These are phyloP conservation scores for Hyperoplus lanceolatus DNA, from an alignment of 2,797 vertebrate species.

Conservation along the genomic window DNA sequence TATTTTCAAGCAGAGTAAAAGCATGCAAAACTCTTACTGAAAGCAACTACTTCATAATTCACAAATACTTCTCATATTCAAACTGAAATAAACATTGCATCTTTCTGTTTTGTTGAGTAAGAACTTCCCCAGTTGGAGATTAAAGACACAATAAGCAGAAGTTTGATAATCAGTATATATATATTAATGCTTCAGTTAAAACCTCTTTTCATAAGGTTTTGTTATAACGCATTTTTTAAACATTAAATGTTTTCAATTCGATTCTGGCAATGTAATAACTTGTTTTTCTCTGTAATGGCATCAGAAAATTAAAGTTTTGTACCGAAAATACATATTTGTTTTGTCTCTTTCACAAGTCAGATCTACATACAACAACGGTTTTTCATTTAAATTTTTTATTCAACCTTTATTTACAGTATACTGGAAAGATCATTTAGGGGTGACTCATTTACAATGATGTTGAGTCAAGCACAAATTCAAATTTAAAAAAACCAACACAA, in stretches of 20 bases:
- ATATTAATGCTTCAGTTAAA: background rate
- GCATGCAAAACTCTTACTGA: background rate
- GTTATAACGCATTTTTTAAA: background rate
- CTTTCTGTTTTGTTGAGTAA: too few species aligned
- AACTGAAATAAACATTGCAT: background rate
- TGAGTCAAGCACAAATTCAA: too few species aligned
- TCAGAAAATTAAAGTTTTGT: slow-evolving; percentile 29
- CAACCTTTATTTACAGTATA: too few species aligned
- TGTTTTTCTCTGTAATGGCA: background rate
- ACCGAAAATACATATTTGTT: background rate
- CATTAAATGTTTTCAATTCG: slow-evolving; percentile 5
- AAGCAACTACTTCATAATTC: background rate
- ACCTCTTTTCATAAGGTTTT: background rate
- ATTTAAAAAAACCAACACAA: too few species aligned
- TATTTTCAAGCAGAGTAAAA: background rate
- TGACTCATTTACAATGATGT: too few species aligned
- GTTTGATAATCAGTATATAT: slow-evolving; percentile 13
- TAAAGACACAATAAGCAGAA: background rate
- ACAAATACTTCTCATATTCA: background rate
- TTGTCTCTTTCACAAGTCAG: background rate
- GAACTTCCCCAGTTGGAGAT: background rate
- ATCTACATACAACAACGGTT: background rate
- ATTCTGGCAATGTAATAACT: slow-evolving; percentile 19
- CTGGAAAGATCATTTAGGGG: too few species aligned
- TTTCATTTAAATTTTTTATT: too few species aligned